Conservation (phyloP, 2,888 invertebrate genomes). For the Caenorhabditis becei region DNA sequence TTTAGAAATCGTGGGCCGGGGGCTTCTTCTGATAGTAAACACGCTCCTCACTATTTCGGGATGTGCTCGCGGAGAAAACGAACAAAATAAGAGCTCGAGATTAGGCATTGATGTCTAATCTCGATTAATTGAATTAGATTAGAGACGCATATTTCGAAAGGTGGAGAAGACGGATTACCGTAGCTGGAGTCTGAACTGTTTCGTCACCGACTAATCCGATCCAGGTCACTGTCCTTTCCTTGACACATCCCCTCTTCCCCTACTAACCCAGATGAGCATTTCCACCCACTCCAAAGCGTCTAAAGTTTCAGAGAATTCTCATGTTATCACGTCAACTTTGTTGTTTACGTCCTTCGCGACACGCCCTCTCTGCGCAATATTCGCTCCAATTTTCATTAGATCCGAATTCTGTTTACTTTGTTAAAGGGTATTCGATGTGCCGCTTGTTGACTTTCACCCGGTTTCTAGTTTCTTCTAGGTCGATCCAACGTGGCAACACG, state of each 20-base stretch:
- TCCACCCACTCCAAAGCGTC: not conserved
- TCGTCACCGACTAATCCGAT: not conserved
- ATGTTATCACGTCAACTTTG: slow-evolving; percentile 14
- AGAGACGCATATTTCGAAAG: not conserved
- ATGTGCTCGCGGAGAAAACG: not conserved
- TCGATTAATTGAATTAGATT: slow-evolving; percentile 11
- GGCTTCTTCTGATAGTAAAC: not conserved
- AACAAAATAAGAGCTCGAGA: not conserved
- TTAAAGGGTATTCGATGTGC: slow-evolving; percentile 12
- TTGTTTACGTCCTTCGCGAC: not conserved
- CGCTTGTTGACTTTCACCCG: slow-evolving; percentile 7
- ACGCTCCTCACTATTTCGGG: not conserved
- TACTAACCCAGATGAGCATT: too few species aligned
- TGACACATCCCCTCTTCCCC: too few species aligned
- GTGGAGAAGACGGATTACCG: not conserved
- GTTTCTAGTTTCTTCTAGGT: slow-evolving; percentile 19
- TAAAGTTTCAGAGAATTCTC: slow-evolving; percentile 2
- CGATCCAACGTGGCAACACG: slow-evolving; percentile 3
- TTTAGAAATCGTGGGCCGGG: not conserved
- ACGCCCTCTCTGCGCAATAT: not conserved
- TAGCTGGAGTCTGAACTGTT: not conserved
- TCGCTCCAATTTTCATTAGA: slow-evolving; percentile 29
- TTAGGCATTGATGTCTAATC: slow-evolving; percentile 5
- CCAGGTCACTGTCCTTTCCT: not conserved
- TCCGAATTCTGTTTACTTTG: slow-evolving; percentile 8